These are phyloP conservation scores for Dichetophora obliterata DNA, from an alignment of 2,888 invertebrate species.

Conservation along the genomic window DNA sequence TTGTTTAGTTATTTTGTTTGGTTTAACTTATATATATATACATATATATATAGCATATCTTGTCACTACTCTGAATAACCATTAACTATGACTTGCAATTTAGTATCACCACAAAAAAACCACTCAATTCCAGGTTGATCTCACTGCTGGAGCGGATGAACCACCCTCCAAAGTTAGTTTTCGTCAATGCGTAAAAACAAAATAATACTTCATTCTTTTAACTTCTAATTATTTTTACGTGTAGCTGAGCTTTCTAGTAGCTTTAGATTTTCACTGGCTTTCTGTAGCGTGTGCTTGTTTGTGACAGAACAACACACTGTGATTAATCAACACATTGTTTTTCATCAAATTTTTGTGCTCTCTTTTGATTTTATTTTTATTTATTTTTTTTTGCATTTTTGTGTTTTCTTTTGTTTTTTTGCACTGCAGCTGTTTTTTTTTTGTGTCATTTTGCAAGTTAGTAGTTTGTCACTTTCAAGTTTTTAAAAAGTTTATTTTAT, in stretches of 20 bases:
- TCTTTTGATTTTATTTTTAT: background rate
- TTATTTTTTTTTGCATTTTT: background rate
- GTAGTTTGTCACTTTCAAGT: too few relatives aligned
- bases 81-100: conserved; percentile 25
- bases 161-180: conserved; percentile 70
- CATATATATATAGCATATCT: too few relatives aligned
- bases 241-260: background rate
- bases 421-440: too few relatives aligned
- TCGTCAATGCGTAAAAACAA: conserved; percentile 36
- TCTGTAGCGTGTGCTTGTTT: too few relatives aligned
- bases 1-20: background rate
- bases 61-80: too few relatives aligned
- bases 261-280: background rate
- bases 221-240: too few relatives aligned
- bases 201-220: conserved; percentile 1
- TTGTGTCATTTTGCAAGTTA: too few relatives aligned
- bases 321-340: background rate
- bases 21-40: background rate
- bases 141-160: conserved; percentile 70
- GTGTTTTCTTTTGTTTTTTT: background rate
- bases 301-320: too few relatives aligned
- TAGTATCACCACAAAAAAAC: conserved; percentile 45
- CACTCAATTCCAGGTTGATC: conserved; percentile 67
- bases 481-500: too few relatives aligned
- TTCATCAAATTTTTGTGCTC: background rate